These are phyloP conservation scores for Callorhinus ursinus DNA, from an alignment of 2,113 vertebrate genomes.

Conservation along the genomic window DNA sequence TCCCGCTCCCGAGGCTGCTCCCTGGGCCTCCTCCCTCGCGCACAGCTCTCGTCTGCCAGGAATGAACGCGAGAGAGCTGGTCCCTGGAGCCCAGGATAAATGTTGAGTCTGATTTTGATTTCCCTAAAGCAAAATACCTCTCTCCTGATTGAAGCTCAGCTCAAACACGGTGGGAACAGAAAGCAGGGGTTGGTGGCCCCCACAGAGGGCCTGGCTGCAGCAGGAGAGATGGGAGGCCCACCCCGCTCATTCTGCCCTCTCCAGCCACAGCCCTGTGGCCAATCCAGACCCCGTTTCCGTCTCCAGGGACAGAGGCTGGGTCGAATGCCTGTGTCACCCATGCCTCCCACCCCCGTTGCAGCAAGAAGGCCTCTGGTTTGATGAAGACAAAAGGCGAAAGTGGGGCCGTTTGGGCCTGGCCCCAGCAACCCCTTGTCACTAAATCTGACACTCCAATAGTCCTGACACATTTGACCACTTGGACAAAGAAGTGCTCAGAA, in stretches of 20 bases:
- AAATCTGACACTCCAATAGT: accelerated
- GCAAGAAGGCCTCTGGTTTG: not conserved
- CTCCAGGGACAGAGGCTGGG: not conserved
- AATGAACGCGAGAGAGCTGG: not conserved
- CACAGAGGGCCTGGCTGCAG: not conserved
- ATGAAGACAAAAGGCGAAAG: not conserved
- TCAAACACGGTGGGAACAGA: not conserved
- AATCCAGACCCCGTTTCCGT: not conserved
- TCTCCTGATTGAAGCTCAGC: not conserved
- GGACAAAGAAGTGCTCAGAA: not conserved
- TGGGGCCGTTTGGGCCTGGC: not conserved
- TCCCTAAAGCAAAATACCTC: slow-evolving; percentile 45
- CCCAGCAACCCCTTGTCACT: not conserved
- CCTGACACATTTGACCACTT: not conserved
- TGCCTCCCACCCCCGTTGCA: accelerated
- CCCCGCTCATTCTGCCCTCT: accelerated
- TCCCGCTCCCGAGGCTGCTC: accelerated
- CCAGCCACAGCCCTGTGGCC: accelerated
- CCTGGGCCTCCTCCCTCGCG: not conserved
- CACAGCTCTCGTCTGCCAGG: not conserved
- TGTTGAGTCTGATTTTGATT: not conserved
- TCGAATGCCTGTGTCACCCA: accelerated
- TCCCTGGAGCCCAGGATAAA: slow-evolving; percentile 61
- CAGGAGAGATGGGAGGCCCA: not conserved
- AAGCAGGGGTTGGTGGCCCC: not conserved